Percentiles rank a stretch among this genome's conserved stretches.
Evolutionary conservation across 2,113 vertebrate species (phyloP).

Genomic region (Nicator chloris): DNA sequence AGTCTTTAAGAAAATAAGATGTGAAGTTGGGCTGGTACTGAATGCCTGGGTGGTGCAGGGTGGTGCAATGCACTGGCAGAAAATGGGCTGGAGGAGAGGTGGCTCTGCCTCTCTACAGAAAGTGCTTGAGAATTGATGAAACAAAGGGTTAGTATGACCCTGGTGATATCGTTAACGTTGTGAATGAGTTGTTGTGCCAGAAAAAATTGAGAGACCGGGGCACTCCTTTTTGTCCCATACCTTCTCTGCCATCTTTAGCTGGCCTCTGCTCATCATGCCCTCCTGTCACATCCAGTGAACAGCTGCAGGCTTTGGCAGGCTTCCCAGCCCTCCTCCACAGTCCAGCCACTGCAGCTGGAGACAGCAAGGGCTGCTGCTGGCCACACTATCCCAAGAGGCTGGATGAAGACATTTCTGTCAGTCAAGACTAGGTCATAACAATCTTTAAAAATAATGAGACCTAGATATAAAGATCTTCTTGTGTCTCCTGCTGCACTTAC

Average conservation of each 20-base stretch:
- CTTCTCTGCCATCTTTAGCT: not conserved
- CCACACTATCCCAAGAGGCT: not conserved
- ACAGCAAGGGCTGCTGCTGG: not conserved
- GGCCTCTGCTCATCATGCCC: not conserved
- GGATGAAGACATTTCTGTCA: not conserved
- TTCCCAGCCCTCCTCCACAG: not conserved
- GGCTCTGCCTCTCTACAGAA: not conserved
- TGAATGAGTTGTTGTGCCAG: not conserved
- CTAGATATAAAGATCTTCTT: not conserved
- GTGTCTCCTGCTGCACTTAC: not conserved
- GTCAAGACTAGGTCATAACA: not conserved
- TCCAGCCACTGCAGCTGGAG: not conserved
- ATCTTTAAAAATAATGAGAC: not conserved
- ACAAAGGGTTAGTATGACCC: not conserved
- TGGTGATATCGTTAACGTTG: not conserved
- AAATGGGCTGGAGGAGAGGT: not conserved
- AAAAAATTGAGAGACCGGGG: fast-evolving
- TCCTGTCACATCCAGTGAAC: not conserved
- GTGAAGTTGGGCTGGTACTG: fast-evolving
- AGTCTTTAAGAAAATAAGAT: not conserved
- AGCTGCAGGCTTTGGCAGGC: not conserved
- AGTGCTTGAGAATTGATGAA: not conserved
- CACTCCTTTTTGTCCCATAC: not conserved
- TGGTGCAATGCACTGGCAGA: not conserved
- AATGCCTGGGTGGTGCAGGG: fast-evolving